Evolutionary conservation across 2,797 vertebrate genomes (phyloP), one percentile per base, ranked within the genome.

Genomic region (Coregonus sp.): DNA sequence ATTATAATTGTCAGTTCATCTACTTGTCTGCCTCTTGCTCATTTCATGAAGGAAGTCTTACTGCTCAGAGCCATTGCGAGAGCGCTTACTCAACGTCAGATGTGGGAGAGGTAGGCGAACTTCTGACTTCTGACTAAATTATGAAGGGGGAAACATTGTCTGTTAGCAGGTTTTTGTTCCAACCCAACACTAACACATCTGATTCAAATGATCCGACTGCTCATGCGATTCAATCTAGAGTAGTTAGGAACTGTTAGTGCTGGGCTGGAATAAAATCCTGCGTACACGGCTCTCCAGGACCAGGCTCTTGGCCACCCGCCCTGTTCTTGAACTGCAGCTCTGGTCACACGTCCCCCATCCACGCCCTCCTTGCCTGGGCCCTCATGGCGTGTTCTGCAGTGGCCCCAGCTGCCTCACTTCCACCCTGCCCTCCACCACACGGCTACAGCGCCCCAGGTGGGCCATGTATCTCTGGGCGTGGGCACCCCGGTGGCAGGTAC

Each of bases 401-500:
- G 50, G 12, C 50, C 65, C 29, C 29, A 5, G 65, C 69, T 20
- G n/a, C 59, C 72, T 35, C n/a, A 6, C 1, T 18, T 18, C 61
- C 14, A 9, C 31, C 3, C 9, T 47, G 9, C 68, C 68, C 54
- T 35, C 18, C 20, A 52, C 54, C 37, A 33, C 66, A 25, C 31
- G 29, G 51, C 51, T 71, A 31, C 73, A 50, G 68, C 25, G 76
- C 4, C 47, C 73, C 7, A 86, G 68, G 31, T 76, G 5, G 65
- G 75, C 54, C 78, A 0, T 51, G 20, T 75, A 81, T 35, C 65
- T 70, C 77, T 85, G 74, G 68, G 76, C 76, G 20, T 0, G 0
- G 4, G 74, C 50, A 3, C 88, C 86, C 6, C 25, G 14, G 50
- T 59, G n/a, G 82, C 85, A 87, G 1, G 85, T 86, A 69, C 73